phyloP scores from a whole-genome alignment of 35 echinoderm and acorn worm genomes.

The Apostichopus japonicus region DNA sequence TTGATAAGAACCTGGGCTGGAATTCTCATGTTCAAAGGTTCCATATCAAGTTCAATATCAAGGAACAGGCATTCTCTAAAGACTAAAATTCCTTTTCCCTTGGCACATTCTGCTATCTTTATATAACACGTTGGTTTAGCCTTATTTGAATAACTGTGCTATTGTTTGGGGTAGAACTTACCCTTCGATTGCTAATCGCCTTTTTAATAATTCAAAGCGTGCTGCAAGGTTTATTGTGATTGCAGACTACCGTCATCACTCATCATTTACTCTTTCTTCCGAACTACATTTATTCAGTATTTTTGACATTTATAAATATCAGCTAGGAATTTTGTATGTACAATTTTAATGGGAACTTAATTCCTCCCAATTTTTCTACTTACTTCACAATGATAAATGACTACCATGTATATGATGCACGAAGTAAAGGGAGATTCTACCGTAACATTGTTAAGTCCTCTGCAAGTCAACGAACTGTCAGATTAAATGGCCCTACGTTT shows the following conservation, averaged over 20 bases:
- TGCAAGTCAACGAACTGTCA: neutral
- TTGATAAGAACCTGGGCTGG: slow-evolving; percentile 19
- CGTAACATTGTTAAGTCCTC: too few species aligned
- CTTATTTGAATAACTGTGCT: neutral
- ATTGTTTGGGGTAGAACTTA: neutral
- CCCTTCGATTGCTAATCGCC: neutral
- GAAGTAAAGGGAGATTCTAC: neutral
- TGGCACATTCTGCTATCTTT: neutral
- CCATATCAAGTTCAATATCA: neutral
- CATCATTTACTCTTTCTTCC: neutral
- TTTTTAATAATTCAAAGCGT: neutral
- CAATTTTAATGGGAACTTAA: neutral
- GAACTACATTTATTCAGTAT: neutral
- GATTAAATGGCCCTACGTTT: neutral
- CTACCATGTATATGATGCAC: neutral
- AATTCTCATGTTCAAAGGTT: neutral
- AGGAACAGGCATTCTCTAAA: slow-evolving; percentile 31
- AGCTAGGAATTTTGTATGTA: neutral
- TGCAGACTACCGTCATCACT: neutral
- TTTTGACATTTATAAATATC: neutral
- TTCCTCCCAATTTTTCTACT: neutral
- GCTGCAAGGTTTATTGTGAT: neutral
- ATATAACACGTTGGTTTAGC: neutral
- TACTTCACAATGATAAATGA: neutral
- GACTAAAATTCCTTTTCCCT: slow-evolving; percentile 6